These are phyloP conservation scores for Podarcis siculus DNA, from an alignment of 2,797 vertebrate species.

Conservation along the genomic window DNA sequence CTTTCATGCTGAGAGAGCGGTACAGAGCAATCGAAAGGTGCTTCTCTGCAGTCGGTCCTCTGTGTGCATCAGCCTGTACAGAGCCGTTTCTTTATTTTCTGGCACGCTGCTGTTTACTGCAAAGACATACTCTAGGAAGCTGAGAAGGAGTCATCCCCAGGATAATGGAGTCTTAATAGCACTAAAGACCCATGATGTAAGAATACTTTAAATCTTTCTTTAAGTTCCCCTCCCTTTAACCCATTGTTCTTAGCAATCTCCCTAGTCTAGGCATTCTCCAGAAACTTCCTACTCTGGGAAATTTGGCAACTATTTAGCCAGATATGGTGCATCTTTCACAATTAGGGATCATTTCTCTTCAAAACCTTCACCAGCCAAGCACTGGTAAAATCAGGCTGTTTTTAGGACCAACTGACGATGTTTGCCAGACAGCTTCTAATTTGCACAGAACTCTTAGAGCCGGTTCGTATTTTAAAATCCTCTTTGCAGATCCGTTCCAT, in stretches of 20 bases:
- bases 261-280: not conserved
- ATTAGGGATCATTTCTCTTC: not conserved
- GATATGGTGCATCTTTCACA: not conserved
- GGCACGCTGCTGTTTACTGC: slow-evolving; percentile 2
- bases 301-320: not conserved
- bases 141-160: not conserved
- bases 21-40: not conserved
- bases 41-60: not conserved
- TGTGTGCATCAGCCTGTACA: not conserved
- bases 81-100: not conserved
- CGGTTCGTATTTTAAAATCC: not conserved
- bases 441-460: not conserved
- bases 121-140: not conserved
- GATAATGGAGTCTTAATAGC: too few species aligned
- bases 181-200: not conserved
- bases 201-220: not conserved
- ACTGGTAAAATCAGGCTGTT: too few species aligned
- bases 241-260: not conserved
- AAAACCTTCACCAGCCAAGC: not conserved
- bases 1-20: not conserved
- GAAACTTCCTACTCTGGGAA: not conserved
- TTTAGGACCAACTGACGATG: not conserved
- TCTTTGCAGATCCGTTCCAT: not conserved
- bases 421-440: not conserved
- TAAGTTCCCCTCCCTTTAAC: not conserved